Evolutionary conservation across 2,888 invertebrate species (phyloP), one percentile per base, ranked within the genome.

Genomic region (Athripsodes cinereus): DNA sequence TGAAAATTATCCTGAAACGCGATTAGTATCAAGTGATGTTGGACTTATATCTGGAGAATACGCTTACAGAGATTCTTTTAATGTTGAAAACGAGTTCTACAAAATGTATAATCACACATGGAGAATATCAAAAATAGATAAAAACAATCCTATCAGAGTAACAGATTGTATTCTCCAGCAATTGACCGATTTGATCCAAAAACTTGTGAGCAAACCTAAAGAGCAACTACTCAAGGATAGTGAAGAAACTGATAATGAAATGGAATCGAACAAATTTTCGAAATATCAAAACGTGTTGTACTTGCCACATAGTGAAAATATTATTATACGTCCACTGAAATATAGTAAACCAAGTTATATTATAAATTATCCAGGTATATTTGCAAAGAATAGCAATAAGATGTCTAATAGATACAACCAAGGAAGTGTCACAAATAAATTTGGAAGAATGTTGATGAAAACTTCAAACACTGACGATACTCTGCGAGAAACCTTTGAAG

Each of bases 91-190:
- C 8, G 8, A n/a, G 5, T 40, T 40, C 5, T 40, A 40, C 16
- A 40, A 16, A n/a, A 40, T 16, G 13, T 13, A 40, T 13, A 40
- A n/a, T 40, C 40, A 13, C n/a, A 3, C 16, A 8, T n/a, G 40
- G 16, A 40, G 40, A 13, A n/a, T 5, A n/a, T 8, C 13, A 5
- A 40, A n/a, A 40, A 13, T n/a, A 3, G 13, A 40, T 13, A 16
- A 13, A 40, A 3, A 40, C 3, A 40, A 40, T n/a, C 54, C 54
- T 13, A 21, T 21, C 10, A 31, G 47, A 19, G 48, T 48, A 2
- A 31, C 54, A 19, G 54, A 54, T 20, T 54, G 54, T 48, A 47
- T 54, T 18, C 31, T 48, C 2, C n/a, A 34, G n/a, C 54, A 54
- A 20, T 16, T 54, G n/a, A 20, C 48, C 2, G 31, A 54, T 20